A percentile compares a stretch with the other conserved stretches of the same genome.
phyloP scores from a whole-genome alignment of 2,113 vertebrate genomes.

The Brachirus orientalis region DNA sequence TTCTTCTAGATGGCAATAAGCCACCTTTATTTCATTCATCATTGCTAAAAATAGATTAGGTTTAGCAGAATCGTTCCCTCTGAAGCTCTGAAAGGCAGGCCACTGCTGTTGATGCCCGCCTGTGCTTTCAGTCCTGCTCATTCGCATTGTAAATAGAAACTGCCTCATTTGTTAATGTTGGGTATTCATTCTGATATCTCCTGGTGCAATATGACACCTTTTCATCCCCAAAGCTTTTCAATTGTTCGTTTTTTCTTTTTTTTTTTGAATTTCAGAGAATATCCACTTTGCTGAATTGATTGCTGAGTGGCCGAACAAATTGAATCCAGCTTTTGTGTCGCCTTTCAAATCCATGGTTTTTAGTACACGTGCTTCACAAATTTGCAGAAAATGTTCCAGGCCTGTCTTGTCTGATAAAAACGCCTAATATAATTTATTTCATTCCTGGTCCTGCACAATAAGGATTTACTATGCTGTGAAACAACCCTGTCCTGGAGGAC shows the following conservation, averaged over 20 bases:
- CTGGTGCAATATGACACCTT: conserved; percentile 35
- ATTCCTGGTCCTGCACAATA: conserved; percentile 16
- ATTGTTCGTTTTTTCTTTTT: conserved; percentile 14
- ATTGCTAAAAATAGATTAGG: conserved; percentile 44
- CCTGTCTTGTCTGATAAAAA: conserved; percentile 51
- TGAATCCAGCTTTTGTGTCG: conserved; percentile 53
- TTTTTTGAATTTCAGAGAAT: conserved; percentile 29
- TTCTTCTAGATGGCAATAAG: conserved; percentile 43
- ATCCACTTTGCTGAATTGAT: conserved; percentile 54
- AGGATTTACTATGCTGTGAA: conserved; percentile 19
- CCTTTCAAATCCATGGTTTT: conserved; percentile 41
- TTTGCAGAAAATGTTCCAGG: conserved; percentile 33
- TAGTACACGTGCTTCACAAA: conserved; percentile 26
- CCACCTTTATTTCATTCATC: conserved; percentile 51
- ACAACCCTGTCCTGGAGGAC: conserved; percentile 6
- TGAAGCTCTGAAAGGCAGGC: conserved; percentile 28
- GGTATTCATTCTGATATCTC: conserved; percentile 50
- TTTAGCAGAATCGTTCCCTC: conserved; percentile 31
- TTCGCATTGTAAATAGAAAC: conserved; percentile 51
- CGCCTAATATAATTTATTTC: conserved; percentile 39
- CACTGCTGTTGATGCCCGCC: conserved; percentile 23
- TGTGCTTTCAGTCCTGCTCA: conserved; percentile 52
- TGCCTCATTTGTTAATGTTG: conserved; percentile 55
- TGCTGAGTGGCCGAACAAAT: conserved; percentile 37
- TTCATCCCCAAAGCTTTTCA: conserved; percentile 46